A percentile compares a stretch with the other conserved stretches of the same genome.
These are phyloP conservation scores for Aegithalos caudatus DNA, from an alignment of 2,113 vertebrate species.

Conservation along the genomic window DNA sequence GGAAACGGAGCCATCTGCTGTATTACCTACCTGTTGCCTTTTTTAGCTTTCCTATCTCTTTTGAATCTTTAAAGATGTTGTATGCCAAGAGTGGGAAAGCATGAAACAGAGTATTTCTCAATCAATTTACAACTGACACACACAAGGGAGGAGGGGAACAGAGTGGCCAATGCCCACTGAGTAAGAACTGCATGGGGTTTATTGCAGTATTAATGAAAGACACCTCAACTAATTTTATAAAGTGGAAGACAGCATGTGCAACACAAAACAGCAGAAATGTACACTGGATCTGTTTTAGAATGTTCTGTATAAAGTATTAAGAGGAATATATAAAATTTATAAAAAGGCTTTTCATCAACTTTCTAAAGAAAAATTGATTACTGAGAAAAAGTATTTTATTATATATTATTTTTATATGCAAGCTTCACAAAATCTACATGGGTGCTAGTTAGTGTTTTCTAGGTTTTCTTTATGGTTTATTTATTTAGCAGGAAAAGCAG, in stretches of 20 bases:
- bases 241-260: neutral
- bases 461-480: neutral
- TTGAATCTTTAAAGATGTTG: neutral
- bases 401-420: neutral
- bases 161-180: neutral
- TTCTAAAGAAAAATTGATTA: neutral
- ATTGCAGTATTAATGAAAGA: neutral
- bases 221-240: neutral
- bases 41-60: neutral
- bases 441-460: neutral
- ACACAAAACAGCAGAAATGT: neutral
- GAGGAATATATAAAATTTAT: neutral
- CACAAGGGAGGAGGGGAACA: neutral
- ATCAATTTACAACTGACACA: neutral
- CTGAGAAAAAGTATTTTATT: neutral
- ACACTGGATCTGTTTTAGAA: neutral
- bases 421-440: neutral
- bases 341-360: neutral
- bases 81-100: neutral
- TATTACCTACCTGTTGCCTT: neutral
- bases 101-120: neutral
- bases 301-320: neutral
- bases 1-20: neutral
- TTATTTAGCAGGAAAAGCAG: neutral
- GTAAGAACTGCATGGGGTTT: neutral